Evolutionary conservation across 2,113 vertebrate genomes (phyloP), one percentile per base, ranked within the genome.

Genomic region (Cavia aperea): DNA sequence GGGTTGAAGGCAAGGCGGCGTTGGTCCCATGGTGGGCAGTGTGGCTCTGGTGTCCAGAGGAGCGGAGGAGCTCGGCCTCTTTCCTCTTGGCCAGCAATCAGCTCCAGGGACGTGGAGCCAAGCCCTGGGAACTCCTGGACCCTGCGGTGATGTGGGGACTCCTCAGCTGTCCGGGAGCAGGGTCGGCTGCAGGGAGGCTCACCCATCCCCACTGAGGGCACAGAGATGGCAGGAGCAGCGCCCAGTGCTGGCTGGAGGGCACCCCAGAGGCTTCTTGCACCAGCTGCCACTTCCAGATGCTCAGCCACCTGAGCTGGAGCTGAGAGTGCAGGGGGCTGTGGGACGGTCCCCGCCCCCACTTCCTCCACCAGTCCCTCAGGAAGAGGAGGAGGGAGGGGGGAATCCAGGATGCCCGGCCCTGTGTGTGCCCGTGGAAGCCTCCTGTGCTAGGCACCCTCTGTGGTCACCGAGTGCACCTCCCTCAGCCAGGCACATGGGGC

Each of bases 1-100:
- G 72, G 68, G 79, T 65, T 84, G 62, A 62, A 26, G 77, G 82
- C 0, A 23, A 58, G 81, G 81, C 18, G 9, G 81, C 81, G 43
- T 19, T 75, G 86, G 83, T 91, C 89, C 88, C 5, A 1, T 0
- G 56, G 92, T 95, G 93, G 91, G 95, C 94, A 92, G 54, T 96
- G 96, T 93, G 93, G 94, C 66, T 95, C 86, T 23, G 31, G 49
- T 89, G 58, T 88, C 85, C 73, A 19, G 31, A 90, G 75, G 75
- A 72, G 68, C 70, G 12, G 23, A 58, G 51, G 81, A 89, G 49
- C 65, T 0, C 3, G 81, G 54, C 62, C 58, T 91, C 51, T 54
- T 62, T 85, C 29, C 36, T 88, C 86, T 39, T 3, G 7, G 51
- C 39, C 51, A 62, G 56, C 29, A 21, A 58, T 73, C 93, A 93